Evolutionary conservation across 2,797 vertebrate species (phyloP).

Genomic region (Pelochelys cantorii): DNA sequence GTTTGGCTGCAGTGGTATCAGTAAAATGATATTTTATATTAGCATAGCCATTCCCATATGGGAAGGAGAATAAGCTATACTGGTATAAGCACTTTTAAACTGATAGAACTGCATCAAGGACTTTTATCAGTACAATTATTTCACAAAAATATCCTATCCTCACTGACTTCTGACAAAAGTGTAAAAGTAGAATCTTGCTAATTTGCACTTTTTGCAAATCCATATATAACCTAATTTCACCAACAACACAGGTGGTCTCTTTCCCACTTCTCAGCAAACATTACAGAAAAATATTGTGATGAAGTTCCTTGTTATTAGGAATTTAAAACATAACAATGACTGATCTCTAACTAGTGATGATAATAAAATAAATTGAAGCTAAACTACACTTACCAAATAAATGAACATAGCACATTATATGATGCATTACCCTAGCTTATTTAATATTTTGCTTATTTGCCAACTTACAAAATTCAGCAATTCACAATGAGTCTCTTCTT

Average conservation of each 20-base stretch:
- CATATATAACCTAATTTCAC: neutral
- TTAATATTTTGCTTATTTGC: neutral
- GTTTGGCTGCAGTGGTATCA: fast-evolving
- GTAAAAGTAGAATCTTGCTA: neutral
- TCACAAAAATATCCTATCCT: neutral
- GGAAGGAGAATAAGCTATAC: neutral
- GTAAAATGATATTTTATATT: neutral
- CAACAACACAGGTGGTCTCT: neutral
- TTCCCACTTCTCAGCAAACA: neutral
- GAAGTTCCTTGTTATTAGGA: constrained; percentile 10
- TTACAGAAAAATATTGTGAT: neutral
- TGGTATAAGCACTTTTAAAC: neutral
- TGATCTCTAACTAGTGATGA: constrained; percentile 50
- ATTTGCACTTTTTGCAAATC: constrained; percentile 28
- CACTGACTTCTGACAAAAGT: constrained; percentile 14
- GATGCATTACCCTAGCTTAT: constrained; percentile 13
- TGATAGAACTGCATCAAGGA: neutral
- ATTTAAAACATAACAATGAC: neutral
- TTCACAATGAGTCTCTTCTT: neutral
- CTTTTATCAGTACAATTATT: neutral
- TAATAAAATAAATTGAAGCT: constrained; percentile 53
- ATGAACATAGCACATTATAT: constrained; percentile 27
- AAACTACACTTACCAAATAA: constrained; percentile 54
- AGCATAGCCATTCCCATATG: neutral
- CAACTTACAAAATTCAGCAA: constrained; percentile 29